phyloP scores from a whole-genome alignment of 2,797 vertebrate species.

The Alosa sapidissima region DNA sequence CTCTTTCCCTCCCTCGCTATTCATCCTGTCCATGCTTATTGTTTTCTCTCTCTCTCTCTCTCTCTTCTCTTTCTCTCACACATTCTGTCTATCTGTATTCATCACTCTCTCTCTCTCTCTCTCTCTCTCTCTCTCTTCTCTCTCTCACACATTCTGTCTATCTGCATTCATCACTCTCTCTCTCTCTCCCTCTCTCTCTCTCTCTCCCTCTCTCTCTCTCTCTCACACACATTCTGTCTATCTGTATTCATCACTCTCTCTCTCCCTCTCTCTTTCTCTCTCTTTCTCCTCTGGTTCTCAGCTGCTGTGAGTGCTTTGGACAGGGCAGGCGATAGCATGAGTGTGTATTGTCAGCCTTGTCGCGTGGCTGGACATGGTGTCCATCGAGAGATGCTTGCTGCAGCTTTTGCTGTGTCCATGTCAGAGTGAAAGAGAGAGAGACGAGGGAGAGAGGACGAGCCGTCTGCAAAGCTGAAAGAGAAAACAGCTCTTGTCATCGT shows the following conservation, averaged over 20 bases:
- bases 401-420: neutral
- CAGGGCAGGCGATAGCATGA: neutral
- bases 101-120: neutral
- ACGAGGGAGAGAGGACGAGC: neutral
- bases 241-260: neutral
- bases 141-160: neutral
- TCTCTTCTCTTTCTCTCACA: neutral
- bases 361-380: neutral
- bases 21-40: neutral
- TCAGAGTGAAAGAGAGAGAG: slow-evolving; percentile 2
- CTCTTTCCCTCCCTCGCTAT: slow-evolving; percentile 4
- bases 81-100: neutral
- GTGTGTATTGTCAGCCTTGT: slow-evolving; percentile 21
- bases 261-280: neutral
- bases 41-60: neutral
- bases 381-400: neutral
- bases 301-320: neutral
- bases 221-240: neutral
- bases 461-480: neutral
- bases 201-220: neutral
- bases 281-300: neutral
- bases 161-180: slow-evolving; percentile 2
- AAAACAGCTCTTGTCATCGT: neutral
- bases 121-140: neutral
- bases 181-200: neutral